Evolutionary conservation across 2,888 invertebrate genomes (phyloP), one percentile per base, ranked within the genome.

Genomic region (Drosophila testacea): DNA sequence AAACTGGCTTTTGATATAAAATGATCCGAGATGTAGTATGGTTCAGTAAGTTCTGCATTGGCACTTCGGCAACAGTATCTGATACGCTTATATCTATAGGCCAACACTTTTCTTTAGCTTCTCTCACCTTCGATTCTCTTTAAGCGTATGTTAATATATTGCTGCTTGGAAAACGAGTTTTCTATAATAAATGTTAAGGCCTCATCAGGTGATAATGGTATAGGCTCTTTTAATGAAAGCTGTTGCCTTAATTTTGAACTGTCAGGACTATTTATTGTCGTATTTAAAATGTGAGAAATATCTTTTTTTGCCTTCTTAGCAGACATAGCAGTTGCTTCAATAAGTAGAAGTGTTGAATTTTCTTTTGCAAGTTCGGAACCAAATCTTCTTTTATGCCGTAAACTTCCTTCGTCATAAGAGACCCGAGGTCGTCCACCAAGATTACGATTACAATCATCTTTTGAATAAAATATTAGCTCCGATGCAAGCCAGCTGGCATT

Each of bases 381-480:
- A 4, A 60, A 30, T 60, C 13, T 50, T 56, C 13, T 47, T 46
- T 60, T 60, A 27, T 55, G 52, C 22, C 34, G 34, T 48, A 11
- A 48, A 42, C 48, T 57, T 59, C 52, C 34, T 41, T 66, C 47
- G 54, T 47, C 54, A 59, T 50, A 60, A 59, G 48, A 59, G 27
- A 59, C 7, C 13, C 4, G 48, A 60, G 59, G 51, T 22, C 54
- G 47, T 48, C 52, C 41, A 60, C 42, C 47, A 16, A 27, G 9
- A 64, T 57, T 22, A n/a, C 13, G 13, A 54, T 28, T 39, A 62
- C 22, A 44, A 62, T 54, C 42, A 10, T 30, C 11, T 56, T 50
- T 57, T 57, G 50, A 64, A 56, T 56, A 64, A 48, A 64, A 64
- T 64, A 27, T 44, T 56, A 64, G 30, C n/a, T 64, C 36, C 27